phyloP scores from a whole-genome alignment of 2,888 invertebrate species.

The Tuberolachnus salignus region DNA sequence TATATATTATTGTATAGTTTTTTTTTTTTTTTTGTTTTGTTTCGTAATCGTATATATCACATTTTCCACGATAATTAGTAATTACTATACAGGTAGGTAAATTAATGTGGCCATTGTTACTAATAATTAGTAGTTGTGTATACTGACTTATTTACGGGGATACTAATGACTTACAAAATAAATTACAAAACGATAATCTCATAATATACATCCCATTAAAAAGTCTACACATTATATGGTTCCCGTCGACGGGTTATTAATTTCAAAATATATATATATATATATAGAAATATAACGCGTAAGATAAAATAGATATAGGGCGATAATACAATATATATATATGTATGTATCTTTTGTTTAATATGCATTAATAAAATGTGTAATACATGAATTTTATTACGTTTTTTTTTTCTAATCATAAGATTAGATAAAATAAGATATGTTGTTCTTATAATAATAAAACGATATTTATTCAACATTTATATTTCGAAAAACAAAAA shows the following conservation, averaged over 20 bases:
- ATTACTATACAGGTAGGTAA: neutral
- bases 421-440: too few species aligned
- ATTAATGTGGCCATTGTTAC: constrained; percentile 49
- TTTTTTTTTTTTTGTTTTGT: too few species aligned
- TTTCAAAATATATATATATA: constrained; percentile 15
- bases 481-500: too few species aligned
- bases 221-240: neutral
- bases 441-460: too few species aligned
- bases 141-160: too few species aligned
- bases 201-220: constrained; percentile 21
- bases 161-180: constrained; percentile 52
- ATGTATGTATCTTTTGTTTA: too few species aligned
- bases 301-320: constrained; percentile 3
- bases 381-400: too few species aligned
- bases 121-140: constrained; percentile 42
- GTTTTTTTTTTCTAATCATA: too few species aligned
- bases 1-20: neutral
- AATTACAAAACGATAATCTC: constrained; percentile 54
- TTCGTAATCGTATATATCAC: constrained; percentile 32
- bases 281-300: too few species aligned
- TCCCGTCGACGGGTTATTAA: constrained; percentile 27
- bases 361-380: too few species aligned
- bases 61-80: constrained; percentile 42
- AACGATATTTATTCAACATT: too few species aligned
- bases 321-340: too few species aligned